Base-by-base conservation (phyloP, 2,888 invertebrate species). In the Xestobium rufovillosum region DNA sequence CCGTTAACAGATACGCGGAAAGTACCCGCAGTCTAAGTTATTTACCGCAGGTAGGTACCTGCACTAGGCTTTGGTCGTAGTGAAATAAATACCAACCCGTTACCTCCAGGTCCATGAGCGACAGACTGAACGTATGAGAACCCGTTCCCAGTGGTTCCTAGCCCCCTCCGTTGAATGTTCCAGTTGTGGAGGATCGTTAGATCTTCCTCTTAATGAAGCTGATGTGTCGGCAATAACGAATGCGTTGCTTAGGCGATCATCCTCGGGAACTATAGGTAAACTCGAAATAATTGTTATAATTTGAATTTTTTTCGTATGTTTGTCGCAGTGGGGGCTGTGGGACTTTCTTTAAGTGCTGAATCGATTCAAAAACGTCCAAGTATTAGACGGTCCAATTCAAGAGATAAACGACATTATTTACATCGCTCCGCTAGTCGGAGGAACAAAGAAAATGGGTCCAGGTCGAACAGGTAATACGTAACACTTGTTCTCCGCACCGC, bases 61-160 rank as follows among this genome's bases (percentile, higher is more conserved):
- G 14, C 14, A 12, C 14, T 15, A 14, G 8, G 6, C 31, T 11
- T 31, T 13, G 8, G 8, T 14, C 15, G 13, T 31, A 9, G 15
- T 13, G 6, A 9, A 6, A 15, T 14, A n/a, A n/a, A n/a, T 31
- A 3, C 31, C 11, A 33, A 10, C 11, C 40, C 8, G 31, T 42
- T 33, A 26, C 27, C 45, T 62, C 63, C 70, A 90, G 87, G 92
- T 94, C 56, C 91, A 92, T 72, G 91, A 92, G 71, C 78, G 92
- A 62, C 96, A 97, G 75, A 85, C 94, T 48, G 90, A 90, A 63
- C 78, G 96, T 54, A 92, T 97, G 90, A 81, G 89, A 64, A 92
- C 94, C 50, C 80, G 96, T 53, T 94, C 94, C 42, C 94, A 96
- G 71, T 97, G 96, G 96, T 96, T 94, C 73, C 78, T 90, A 66